These are phyloP conservation scores for Tympanoctomys barrerae DNA, from an alignment of 2,797 vertebrate species.

Conservation along the genomic window DNA sequence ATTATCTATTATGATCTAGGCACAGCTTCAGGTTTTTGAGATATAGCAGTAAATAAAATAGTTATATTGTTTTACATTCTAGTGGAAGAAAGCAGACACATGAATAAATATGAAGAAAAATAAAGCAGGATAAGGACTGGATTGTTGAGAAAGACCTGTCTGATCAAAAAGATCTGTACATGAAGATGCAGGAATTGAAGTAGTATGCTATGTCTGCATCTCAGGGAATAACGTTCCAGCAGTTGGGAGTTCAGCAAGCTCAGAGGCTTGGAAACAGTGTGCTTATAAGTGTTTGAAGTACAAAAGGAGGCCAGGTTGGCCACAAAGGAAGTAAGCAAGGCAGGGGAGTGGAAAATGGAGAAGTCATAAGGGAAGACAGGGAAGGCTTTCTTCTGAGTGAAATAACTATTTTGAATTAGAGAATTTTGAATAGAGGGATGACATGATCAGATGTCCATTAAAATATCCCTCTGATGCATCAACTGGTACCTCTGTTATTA, in stretches of 20 bases:
- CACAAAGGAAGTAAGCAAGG: conserved; percentile 15
- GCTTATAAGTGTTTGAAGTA: conserved; percentile 38
- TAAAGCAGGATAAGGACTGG: neutral
- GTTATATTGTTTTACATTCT: conserved; percentile 32
- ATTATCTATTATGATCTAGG: neutral
- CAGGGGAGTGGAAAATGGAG: neutral
- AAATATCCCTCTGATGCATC: neutral
- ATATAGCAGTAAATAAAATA: conserved; percentile 63
- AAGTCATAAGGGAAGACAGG: neutral
- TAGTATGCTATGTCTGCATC: conserved; percentile 15
- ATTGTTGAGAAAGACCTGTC: conserved; percentile 14
- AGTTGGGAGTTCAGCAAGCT: conserved; percentile 40
- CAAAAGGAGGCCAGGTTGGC: neutral
- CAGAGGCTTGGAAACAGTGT: conserved; percentile 9
- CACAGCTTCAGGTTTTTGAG: conserved; percentile 51
- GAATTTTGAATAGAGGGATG: neutral
- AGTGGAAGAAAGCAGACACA: conserved; percentile 58
- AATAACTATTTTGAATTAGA: neutral
- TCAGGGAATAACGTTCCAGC: conserved; percentile 41
- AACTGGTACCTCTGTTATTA: neutral
- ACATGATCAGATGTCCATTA: neutral
- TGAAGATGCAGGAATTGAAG: conserved; percentile 9
- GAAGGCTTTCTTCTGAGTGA: conserved; percentile 30
- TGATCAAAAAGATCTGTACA: conserved; percentile 47
- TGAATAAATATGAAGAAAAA: conserved; percentile 56